These are phyloP conservation scores for Pammene aurita DNA, from an alignment of 2,888 invertebrate species.

Conservation along the genomic window DNA sequence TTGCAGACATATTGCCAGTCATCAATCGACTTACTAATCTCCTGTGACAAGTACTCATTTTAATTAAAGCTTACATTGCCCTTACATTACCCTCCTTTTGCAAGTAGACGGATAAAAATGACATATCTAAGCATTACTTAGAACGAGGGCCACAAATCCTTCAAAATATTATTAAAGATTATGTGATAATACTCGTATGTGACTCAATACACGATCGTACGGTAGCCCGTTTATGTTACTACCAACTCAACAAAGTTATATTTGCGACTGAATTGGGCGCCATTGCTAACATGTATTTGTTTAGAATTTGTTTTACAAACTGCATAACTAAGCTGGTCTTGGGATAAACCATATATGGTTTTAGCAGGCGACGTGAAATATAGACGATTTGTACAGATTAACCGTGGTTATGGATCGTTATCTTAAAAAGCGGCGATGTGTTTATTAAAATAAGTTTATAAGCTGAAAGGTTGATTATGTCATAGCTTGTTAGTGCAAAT, in stretches of 20 bases:
- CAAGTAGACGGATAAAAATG: conserved; percentile 13
- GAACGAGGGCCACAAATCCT: conserved; percentile 31
- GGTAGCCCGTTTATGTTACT: conserved; percentile 24
- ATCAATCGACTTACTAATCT: not conserved
- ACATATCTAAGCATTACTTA: conserved; percentile 14
- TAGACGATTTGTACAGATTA: conserved; percentile 41
- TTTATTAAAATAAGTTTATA: conserved; percentile 36
- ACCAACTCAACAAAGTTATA: conserved; percentile 11
- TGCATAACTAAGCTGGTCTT: conserved; percentile 9
- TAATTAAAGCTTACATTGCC: conserved; percentile 7
- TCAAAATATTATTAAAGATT: conserved; percentile 38
- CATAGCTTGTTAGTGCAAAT: conserved; percentile 30
- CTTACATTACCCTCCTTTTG: conserved; percentile 5
- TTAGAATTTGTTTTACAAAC: conserved; percentile 6
- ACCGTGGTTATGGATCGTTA: conserved; percentile 35
- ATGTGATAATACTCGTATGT: conserved; percentile 30
- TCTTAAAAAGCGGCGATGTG: conserved; percentile 37
- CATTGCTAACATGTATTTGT: not conserved
- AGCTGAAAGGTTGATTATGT: conserved; percentile 27
- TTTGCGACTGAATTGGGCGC: conserved; percentile 3
- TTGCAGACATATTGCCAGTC: not conserved
- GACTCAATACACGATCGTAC: conserved; percentile 35
- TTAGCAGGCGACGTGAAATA: conserved; percentile 36
- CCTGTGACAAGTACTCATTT: not conserved
- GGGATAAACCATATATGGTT: conserved; percentile 31